Base-by-base conservation (phyloP, 1,140 invertebrate genomes). In the Centruroides sculpturatus region DNA sequence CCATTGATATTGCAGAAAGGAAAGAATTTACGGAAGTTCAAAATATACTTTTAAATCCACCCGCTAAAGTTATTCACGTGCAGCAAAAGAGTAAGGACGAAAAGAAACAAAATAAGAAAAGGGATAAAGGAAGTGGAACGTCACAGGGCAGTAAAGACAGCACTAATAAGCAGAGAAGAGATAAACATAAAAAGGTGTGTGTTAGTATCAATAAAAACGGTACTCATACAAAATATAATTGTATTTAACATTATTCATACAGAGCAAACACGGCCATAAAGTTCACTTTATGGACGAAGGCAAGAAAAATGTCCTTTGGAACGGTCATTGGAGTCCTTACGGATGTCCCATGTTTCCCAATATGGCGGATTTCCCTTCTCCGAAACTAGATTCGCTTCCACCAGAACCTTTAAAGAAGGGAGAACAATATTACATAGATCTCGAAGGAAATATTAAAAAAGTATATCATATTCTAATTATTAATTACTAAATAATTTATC, bases 391-490 rank as follows among this genome's bases (percentile, higher is more conserved):
- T 71, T 86, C 87, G 9, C 73, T 93, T 60, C 89, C 90, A 49
- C 79, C 84, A 67, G 89, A 92, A 72, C 88, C 89, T 0, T 75
- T 95, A 1, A 82, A 82, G 65, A 83, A 85, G 65, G 92, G 92
- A 13, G 89, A 94, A 72, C 91, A 96, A 70, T 96, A 96, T 73
- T 98, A 87, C 73, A 77, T 94, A 57, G 92, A 97, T 73, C 77
- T 98, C 58, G 91, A 90, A n/a, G 92, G 93, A 4, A 94, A 96
- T 71, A 93, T 98, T 58, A 84, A 89, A 66, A 95, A 96, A 75
- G 81, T 81, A 68, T 3, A 41, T 5, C 0, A 23, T 23, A 23
- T 23, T 23, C 23, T 23, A 23, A 23, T 23, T 23, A 23, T n/a
- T 23, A 23, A 23, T 23, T 23, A 23, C 23, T 23, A 23, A 23